Evolutionary conservation across 2,888 invertebrate genomes (phyloP).

Genomic region (Gymnosoma rotundatum): DNA sequence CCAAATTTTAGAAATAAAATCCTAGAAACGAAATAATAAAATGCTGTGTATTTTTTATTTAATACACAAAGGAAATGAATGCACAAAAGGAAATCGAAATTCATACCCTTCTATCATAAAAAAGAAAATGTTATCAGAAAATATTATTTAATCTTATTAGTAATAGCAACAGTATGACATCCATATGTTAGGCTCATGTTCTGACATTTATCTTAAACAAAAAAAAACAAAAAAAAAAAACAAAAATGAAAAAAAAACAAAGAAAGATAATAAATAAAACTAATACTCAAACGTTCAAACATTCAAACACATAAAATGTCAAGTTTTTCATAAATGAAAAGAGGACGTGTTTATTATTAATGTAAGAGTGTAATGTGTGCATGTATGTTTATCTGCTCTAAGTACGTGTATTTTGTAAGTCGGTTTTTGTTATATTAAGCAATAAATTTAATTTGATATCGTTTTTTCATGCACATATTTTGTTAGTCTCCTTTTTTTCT

Average conservation of each 20-base stretch:
- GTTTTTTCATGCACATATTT: constrained; percentile 19
- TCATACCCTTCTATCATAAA: constrained; percentile 10
- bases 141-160: constrained; percentile 56
- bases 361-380: background rate
- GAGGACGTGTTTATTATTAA: background rate
- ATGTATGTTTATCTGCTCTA: background rate
- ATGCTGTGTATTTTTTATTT: background rate
- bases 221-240: no score
- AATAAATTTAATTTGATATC: constrained; percentile 79
- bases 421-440: constrained; percentile 52
- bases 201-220: constrained; percentile 50
- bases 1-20: constrained; percentile 28
- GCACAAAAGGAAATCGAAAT: background rate
- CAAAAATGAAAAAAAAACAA: constrained; percentile 7
- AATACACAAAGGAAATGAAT: constrained; percentile 3
- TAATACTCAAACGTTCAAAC: background rate
- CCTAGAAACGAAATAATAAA: background rate
- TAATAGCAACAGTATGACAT: constrained; percentile 63
- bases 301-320: constrained; percentile 11
- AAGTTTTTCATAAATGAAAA: constrained; percentile 12
- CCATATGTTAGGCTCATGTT: constrained; percentile 61
- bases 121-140: constrained; percentile 13
- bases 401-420: constrained; percentile 45
- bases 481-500: background rate
- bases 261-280: constrained; percentile 7